Conservation (phyloP, 2,888 invertebrate species). For the Adela reaumurella region DNA sequence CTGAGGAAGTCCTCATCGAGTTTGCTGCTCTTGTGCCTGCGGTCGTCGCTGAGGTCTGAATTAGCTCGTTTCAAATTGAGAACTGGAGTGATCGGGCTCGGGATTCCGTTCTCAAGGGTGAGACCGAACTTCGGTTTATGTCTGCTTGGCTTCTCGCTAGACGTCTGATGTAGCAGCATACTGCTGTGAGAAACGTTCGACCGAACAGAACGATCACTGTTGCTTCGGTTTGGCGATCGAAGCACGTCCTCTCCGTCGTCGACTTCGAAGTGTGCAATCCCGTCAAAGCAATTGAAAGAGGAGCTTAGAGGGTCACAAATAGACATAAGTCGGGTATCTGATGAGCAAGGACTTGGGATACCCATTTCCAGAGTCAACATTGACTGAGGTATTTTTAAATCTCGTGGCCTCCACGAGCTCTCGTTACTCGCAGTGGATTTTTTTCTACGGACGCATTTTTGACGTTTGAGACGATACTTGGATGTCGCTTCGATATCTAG, state of each 20-base stretch:
- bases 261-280: constrained; percentile 15
- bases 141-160: constrained; percentile 22
- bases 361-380: constrained; percentile 40
- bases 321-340: constrained; percentile 32
- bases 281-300: constrained; percentile 22
- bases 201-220: constrained; percentile 21
- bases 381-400: constrained; percentile 21
- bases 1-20: constrained; percentile 42
- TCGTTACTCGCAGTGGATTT: constrained; percentile 44
- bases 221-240: constrained; percentile 9
- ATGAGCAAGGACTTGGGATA: constrained; percentile 36
- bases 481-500: constrained; percentile 26
- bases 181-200: constrained; percentile 44
- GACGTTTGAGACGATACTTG: constrained; percentile 46
- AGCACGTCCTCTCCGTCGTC: neutral
- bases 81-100: constrained; percentile 49
- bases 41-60: constrained; percentile 38
- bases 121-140: constrained; percentile 41
- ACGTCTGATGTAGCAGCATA: constrained; percentile 26
- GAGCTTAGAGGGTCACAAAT: constrained; percentile 29
- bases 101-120: constrained; percentile 46
- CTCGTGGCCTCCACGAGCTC: constrained; percentile 28
- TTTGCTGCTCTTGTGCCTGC: constrained; percentile 49
- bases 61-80: constrained; percentile 37
- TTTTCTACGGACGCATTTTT: constrained; percentile 56